These are phyloP conservation scores for Trachurus trachurus DNA, from an alignment of 2,797 vertebrate species.

Conservation along the genomic window DNA sequence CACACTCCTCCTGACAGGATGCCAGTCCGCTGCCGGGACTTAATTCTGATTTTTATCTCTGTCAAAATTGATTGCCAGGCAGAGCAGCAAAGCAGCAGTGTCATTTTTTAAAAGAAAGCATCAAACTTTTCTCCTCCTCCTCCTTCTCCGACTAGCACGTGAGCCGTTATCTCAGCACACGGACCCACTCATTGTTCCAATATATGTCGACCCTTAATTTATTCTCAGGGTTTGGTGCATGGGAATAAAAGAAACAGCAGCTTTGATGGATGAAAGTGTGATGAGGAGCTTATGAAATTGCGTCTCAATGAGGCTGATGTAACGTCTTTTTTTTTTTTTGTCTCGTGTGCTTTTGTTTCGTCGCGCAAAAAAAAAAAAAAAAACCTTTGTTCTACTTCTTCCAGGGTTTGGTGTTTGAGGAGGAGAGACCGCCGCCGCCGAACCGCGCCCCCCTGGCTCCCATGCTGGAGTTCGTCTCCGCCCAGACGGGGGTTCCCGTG, in stretches of 20 bases:
- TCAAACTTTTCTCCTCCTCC: no score
- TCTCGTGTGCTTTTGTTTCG: conserved; percentile 1
- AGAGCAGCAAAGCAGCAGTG: conserved; percentile 2
- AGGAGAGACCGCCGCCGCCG: conserved; percentile 87
- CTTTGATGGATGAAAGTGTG: conserved; percentile 16
- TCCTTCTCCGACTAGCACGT: no score
- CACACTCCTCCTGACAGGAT: conserved; percentile 30
- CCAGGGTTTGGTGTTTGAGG: conserved; percentile 94
- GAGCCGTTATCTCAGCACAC: conserved; percentile 1
- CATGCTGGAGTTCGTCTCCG: conserved; percentile 96
- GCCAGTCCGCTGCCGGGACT: conserved; percentile 39
- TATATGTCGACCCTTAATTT: conserved; percentile 19
- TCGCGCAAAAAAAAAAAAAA: no score
- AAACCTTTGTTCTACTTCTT: conserved; percentile 24
- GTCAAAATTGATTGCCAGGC: conserved; percentile 41
- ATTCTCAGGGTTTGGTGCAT: background rate
- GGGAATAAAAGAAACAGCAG: background rate
- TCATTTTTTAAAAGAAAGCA: conserved; percentile 14
- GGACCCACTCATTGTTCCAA: background rate
- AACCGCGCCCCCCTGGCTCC: conserved; percentile 90
- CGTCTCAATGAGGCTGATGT: conserved; percentile 33
- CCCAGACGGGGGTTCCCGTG: conserved; percentile 95
- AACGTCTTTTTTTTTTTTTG: background rate
- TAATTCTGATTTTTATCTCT: conserved; percentile 50
- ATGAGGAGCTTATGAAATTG: conserved; percentile 18